A percentile compares a stretch with the other conserved stretches of the same genome.
Conservation (phyloP, 1,140 invertebrate species). For the Zaprionus lachaisei region DNA sequence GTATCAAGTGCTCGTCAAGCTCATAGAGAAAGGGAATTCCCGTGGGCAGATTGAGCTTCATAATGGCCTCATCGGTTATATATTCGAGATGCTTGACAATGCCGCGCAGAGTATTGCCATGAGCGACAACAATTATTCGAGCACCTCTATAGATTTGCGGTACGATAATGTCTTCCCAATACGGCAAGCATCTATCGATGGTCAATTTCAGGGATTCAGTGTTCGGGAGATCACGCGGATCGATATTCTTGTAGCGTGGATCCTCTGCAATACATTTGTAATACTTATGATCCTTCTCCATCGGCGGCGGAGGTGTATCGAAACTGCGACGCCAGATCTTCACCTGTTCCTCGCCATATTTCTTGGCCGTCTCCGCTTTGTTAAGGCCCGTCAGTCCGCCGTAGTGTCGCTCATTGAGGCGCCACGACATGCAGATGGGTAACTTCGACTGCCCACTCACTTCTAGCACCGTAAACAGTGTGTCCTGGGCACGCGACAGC, state of each 20-base stretch:
- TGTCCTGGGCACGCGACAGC: slow-evolving; percentile 94
- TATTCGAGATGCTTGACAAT: slow-evolving; percentile 96
- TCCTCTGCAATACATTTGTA: slow-evolving; percentile 94
- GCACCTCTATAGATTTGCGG: slow-evolving; percentile 94
- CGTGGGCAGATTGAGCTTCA: slow-evolving; percentile 96
- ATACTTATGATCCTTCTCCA: slow-evolving; percentile 93
- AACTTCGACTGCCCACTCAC: slow-evolving; percentile 92
- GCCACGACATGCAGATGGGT: slow-evolving; percentile 92
- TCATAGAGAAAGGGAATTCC: slow-evolving; percentile 98
- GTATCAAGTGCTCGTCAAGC: slow-evolving; percentile 94
- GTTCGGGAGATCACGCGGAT: slow-evolving; percentile 93
- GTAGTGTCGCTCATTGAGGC: slow-evolving; percentile 97
- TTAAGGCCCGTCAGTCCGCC: slow-evolving; percentile 97
- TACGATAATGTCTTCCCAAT: slow-evolving; percentile 97
- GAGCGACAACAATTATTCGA: slow-evolving; percentile 95
- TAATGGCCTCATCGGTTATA: slow-evolving; percentile 93
- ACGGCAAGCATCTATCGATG: slow-evolving; percentile 94
- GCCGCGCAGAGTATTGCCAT: slow-evolving; percentile 97
- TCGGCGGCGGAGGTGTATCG: slow-evolving; percentile 95
- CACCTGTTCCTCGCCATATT: slow-evolving; percentile 96
- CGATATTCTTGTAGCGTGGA: slow-evolving; percentile 90
- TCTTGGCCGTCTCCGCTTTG: slow-evolving; percentile 97
- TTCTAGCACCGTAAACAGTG: slow-evolving; percentile 90
- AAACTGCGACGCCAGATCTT: slow-evolving; percentile 98
- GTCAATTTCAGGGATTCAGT: slow-evolving; percentile 97